Conservation (phyloP, 2,113 vertebrate species). For the Psilopsiagon aymara region DNA sequence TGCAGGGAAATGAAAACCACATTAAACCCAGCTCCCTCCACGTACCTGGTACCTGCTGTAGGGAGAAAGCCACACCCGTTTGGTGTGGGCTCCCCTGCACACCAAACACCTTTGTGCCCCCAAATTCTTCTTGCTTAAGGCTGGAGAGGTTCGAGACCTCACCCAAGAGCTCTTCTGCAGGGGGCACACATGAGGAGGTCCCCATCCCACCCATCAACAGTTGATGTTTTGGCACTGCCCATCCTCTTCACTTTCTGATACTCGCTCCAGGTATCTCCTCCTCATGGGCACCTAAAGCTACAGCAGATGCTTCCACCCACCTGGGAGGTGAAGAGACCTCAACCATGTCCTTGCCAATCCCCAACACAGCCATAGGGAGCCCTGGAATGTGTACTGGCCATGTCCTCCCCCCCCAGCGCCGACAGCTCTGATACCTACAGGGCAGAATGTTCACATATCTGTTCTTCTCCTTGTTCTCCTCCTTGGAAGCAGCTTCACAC, state of each 20-base stretch:
- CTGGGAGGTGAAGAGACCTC: neutral
- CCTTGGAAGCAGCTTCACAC: conserved; percentile 96
- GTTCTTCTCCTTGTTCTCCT: conserved; percentile 99
- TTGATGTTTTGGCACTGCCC: neutral
- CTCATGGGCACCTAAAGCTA: neutral
- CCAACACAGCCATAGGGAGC: neutral
- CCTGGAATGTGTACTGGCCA: neutral
- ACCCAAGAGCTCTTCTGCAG: neutral
- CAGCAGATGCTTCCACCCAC: neutral
- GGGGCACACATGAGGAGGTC: rapidly evolving
- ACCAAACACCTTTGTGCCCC: neutral
- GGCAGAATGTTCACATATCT: conserved; percentile 98
- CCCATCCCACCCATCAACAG: neutral
- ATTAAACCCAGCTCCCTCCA: neutral
- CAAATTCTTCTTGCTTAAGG: neutral
- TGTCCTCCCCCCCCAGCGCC: rapidly evolving
- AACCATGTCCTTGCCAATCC: rapidly evolving
- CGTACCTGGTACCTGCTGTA: rapidly evolving
- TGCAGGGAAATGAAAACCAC: conserved; percentile 47
- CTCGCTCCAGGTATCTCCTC: neutral
- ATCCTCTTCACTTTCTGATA: neutral
- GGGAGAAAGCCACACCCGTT: rapidly evolving
- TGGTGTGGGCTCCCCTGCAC: rapidly evolving
- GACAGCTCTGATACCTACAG: conserved; percentile 76
- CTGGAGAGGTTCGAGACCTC: neutral